phyloP scores from a whole-genome alignment of 1,140 invertebrate genomes.

The Bombus huntii region DNA sequence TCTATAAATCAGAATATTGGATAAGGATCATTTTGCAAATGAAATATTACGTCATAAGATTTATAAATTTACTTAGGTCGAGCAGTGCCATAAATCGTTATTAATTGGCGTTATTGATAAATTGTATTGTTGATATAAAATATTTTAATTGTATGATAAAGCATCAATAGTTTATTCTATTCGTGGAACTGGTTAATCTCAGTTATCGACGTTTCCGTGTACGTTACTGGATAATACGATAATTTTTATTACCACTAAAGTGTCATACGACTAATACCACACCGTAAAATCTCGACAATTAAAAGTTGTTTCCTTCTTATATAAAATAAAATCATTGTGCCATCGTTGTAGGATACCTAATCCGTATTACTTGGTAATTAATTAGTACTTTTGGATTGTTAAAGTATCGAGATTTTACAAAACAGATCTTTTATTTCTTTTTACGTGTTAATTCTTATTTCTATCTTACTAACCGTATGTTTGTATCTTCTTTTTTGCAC shows the following conservation, averaged over 20 bases:
- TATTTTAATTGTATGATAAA: constrained; percentile 4
- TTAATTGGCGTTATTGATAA: background rate
- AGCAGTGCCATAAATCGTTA: background rate
- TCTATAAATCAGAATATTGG: background rate
- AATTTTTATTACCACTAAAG: background rate
- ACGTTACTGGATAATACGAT: background rate
- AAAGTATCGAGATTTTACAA: background rate
- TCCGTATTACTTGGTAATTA: background rate
- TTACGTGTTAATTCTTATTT: background rate
- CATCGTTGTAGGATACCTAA: background rate
- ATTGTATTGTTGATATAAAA: background rate
- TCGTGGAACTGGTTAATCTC: background rate
- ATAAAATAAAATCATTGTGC: background rate
- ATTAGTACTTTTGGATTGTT: background rate
- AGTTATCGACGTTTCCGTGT: background rate
- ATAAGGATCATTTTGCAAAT: background rate
- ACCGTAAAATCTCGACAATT: background rate
- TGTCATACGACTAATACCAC: background rate
- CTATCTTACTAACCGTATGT: background rate
- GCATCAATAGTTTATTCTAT: background rate
- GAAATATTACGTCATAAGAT: background rate
- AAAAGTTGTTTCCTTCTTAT: background rate
- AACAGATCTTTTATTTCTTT: background rate
- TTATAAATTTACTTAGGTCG: background rate
- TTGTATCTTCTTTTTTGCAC: background rate